Evolutionary conservation across 2,113 vertebrate genomes (phyloP).

Genomic region (Phocoena phocoena): DNA sequence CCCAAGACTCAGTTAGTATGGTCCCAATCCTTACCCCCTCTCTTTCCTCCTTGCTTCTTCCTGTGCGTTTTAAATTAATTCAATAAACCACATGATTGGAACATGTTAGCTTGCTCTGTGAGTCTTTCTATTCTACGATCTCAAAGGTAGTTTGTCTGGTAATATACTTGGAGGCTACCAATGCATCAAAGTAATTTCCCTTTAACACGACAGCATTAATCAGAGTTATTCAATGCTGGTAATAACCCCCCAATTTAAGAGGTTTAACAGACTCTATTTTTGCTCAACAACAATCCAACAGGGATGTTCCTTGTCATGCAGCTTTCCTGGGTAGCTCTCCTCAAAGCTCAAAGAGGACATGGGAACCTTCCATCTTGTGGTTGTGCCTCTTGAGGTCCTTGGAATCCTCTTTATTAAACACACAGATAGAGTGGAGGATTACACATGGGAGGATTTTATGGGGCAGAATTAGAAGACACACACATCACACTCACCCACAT

Average conservation of each 20-base stretch:
- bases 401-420: not conserved
- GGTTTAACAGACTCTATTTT: not conserved
- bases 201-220: not conserved
- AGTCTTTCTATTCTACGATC: not conserved
- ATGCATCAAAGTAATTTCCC: not conserved
- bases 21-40: not conserved
- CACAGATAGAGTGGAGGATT: not conserved
- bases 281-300: not conserved
- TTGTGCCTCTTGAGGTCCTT: not conserved
- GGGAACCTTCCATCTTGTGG: not conserved
- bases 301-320: not conserved
- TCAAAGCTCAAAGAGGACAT: not conserved
- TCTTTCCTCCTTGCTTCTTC: not conserved
- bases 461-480: not conserved
- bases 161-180: not conserved
- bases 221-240: not conserved
- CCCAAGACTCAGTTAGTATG: not conserved
- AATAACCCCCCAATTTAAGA: not conserved
- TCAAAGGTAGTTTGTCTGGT: not conserved
- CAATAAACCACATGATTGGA: not conserved
- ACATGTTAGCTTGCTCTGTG: not conserved
- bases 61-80: not conserved
- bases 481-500: not conserved
- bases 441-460: not conserved
- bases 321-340: not conserved